Evolutionary conservation across 2,797 vertebrate genomes (phyloP), one percentile per base, ranked within the genome.

Genomic region (Pipistrellus pygmaeus): DNA sequence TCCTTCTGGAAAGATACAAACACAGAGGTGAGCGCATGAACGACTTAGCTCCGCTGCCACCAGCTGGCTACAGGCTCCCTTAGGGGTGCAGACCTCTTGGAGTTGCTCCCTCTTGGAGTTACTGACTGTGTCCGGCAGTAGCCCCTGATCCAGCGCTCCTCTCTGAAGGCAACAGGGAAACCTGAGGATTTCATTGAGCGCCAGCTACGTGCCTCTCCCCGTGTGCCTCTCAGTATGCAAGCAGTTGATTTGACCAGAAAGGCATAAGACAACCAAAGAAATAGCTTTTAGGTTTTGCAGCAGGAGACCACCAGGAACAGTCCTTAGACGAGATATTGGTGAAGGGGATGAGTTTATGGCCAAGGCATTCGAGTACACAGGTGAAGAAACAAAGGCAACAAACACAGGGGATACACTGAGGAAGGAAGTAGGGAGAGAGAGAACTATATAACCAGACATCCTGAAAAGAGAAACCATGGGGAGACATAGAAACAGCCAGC

Each of bases 1-100:
- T 41, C 38, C 38, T 41, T 41, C 38, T 41, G 38, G 38, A 41
- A 41, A 41, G 38, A 41, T 41, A 41, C 38, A 41, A 41, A 41
- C 38, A 41, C 38, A 41, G 25, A 0, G 57, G 25, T 13, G 12
- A 8, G 48, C 4, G 4, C 11, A 8, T 11, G 11, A 10, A 0
- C 0, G 11, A 12, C 8, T 35, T 10, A 2, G 13, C 38, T 32
- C 46, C 0, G 0, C 18, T 12, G 5, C 3, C n/a, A 15, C 12
- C 8, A 5, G 6, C 3, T 3, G 1, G 32, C 14, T 8, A 1
- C 2, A 32, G 51, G 32, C 9, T 57, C 20, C 8, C 30, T 7
- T 6, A 27, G 6, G 0, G 12, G 41, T 4, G 9, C 32, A 9
- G 30, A 41, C 62, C 0, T 21, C 41, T 1, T 60, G 2, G 27